Percentiles rank a stretch among this genome's conserved stretches.
These are phyloP conservation scores for Uropsilus gracilis DNA, from an alignment of 2,113 vertebrate genomes.

Conservation along the genomic window DNA sequence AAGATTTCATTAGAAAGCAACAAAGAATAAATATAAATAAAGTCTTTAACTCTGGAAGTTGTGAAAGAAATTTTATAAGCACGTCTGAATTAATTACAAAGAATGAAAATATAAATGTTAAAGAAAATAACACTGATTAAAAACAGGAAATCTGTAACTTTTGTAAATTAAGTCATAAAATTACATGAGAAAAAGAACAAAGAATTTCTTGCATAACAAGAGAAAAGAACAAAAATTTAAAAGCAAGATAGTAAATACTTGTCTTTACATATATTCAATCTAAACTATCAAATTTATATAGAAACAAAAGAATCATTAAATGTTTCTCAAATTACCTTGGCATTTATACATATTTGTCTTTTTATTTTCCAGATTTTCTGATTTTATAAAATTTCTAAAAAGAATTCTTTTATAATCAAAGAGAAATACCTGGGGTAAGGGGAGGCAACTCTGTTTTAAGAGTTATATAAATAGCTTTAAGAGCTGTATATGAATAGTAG, in stretches of 20 bases:
- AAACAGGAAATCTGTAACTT: background rate
- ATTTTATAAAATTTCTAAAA: background rate
- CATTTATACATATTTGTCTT: background rate
- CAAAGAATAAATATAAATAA: too few relatives aligned
- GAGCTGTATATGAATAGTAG: background rate
- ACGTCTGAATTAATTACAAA: too few relatives aligned
- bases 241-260: background rate
- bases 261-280: background rate
- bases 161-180: background rate
- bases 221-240: background rate
- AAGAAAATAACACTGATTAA: too few relatives aligned
- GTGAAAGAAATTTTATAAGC: too few relatives aligned
- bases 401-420: background rate
- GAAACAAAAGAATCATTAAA: background rate
- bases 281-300: background rate
- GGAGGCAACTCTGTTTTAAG: background rate
- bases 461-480: background rate
- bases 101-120: too few relatives aligned
- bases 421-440: background rate
- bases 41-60: too few relatives aligned
- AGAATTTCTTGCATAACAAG: background rate
- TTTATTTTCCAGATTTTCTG: background rate
- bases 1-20: too few relatives aligned
- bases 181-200: background rate
- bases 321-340: background rate